Evolutionary conservation across 2,113 vertebrate genomes (phyloP).

Genomic region (Myiagra hebetior): DNA sequence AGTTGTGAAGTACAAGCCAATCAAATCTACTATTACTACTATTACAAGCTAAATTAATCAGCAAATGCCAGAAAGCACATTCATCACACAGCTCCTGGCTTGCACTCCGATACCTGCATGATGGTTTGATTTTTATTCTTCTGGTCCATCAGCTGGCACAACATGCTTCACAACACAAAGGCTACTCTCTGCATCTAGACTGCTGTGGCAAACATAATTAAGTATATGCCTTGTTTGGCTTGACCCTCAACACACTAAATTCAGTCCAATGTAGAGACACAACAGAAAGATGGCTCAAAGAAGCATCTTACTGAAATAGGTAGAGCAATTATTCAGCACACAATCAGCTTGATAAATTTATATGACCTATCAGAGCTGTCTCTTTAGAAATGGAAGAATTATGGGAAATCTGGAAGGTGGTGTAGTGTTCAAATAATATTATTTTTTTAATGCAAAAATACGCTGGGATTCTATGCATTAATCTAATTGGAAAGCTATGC

Average conservation of each 20-base stretch:
- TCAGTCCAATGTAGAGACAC: not conserved
- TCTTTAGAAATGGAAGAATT: not conserved
- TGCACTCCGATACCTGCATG: not conserved
- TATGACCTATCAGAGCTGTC: not conserved
- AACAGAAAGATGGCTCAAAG: not conserved
- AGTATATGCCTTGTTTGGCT: not conserved
- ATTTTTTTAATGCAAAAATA: not conserved
- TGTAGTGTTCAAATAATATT: not conserved
- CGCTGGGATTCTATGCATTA: not conserved
- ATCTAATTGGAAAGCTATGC: not conserved
- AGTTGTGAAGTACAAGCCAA: not conserved
- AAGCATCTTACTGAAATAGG: not conserved
- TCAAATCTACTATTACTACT: not conserved
- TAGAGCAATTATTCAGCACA: not conserved
- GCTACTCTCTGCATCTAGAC: not conserved
- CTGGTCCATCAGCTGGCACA: not conserved
- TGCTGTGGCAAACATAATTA: not conserved
- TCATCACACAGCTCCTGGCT: not conserved
- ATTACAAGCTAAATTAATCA: not conserved
- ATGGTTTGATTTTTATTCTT: not conserved
- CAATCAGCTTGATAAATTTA: not conserved
- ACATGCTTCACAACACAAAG: not conserved
- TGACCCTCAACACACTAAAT: not conserved
- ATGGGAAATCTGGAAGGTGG: not conserved
- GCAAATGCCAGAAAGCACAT: not conserved